These are phyloP conservation scores for Alviniconcha marisindica DNA, from an alignment of 1,140 invertebrate species.

Conservation along the genomic window DNA sequence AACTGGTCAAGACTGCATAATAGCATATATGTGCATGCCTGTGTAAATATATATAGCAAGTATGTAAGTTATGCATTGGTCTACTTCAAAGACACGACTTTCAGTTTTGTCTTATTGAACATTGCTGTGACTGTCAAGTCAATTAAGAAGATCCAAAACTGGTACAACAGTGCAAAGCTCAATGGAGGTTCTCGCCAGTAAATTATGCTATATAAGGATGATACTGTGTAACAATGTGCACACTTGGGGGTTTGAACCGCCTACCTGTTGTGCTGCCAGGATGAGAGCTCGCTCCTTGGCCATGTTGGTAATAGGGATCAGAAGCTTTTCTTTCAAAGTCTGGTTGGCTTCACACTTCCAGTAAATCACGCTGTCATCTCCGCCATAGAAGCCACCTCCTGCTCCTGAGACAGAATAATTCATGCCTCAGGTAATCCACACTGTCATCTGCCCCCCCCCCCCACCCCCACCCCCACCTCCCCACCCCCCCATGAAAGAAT, in stretches of 20 bases:
- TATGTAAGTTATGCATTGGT: too few species aligned
- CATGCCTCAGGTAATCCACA: background rate
- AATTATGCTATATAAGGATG: too few species aligned
- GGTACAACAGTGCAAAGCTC: too few species aligned
- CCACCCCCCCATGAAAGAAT: background rate
- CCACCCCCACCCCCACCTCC: background rate
- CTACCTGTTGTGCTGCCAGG: slow-evolving; percentile 71
- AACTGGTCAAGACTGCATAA: too few species aligned
- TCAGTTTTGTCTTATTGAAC: too few species aligned
- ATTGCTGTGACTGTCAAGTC: too few species aligned
- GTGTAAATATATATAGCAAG: too few species aligned
- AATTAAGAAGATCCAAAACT: too few species aligned
- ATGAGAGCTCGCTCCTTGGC: slow-evolving; percentile 71
- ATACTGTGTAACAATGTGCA: too few species aligned
- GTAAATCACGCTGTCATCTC: slow-evolving; percentile 70
- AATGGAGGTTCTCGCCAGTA: too few species aligned
- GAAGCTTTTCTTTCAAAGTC: slow-evolving; percentile 66
- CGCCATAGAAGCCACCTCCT: slow-evolving; percentile 67
- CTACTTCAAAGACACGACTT: too few species aligned
- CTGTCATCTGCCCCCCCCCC: background rate
- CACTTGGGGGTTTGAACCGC: background rate
- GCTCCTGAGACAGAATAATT: background rate
- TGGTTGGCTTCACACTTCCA: slow-evolving; percentile 75
- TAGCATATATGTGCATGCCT: too few species aligned
- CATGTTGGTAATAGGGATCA: slow-evolving; percentile 72